Conservation (phyloP, 2,113 vertebrate genomes). For the Siphamia tubifer region DNA sequence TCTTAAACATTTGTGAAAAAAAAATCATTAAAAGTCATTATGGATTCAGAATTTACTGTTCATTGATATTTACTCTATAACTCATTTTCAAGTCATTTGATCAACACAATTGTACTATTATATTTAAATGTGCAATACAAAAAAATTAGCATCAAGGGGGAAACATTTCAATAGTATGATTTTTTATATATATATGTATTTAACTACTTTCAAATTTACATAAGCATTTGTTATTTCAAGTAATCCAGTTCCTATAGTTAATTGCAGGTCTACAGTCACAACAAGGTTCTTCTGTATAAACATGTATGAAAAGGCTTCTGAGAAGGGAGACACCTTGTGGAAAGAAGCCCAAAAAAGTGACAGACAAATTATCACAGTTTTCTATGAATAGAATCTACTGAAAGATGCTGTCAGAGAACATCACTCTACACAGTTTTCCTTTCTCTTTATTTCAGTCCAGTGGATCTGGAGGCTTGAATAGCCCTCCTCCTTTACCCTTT, state of each 20-base stretch:
- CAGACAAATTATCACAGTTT: constrained; percentile 4
- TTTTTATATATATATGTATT: no score
- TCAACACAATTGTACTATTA: no score
- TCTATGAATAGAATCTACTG: constrained; percentile 39
- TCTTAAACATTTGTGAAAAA: no score
- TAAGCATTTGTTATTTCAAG: constrained; percentile 25
- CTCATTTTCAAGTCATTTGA: no score
- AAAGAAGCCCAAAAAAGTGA: neutral
- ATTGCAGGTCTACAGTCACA: constrained; percentile 4
- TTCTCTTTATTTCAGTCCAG: constrained; percentile 29
- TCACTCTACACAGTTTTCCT: constrained; percentile 15
- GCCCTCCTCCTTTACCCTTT: constrained; percentile 13
- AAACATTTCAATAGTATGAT: neutral
- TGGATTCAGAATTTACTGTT: no score
- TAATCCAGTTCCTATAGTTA: constrained; percentile 16
- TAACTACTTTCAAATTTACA: neutral
- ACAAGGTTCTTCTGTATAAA: neutral
- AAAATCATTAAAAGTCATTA: no score
- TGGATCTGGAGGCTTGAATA: constrained; percentile 50
- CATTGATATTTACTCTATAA: no score
- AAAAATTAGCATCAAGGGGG: neutral
- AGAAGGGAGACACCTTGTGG: neutral
- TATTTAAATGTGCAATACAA: no score
- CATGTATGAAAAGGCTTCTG: neutral
- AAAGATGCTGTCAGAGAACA: constrained; percentile 36